phyloP scores from a whole-genome alignment of 2,113 vertebrate genomes.

The Phasianus colchicus region DNA sequence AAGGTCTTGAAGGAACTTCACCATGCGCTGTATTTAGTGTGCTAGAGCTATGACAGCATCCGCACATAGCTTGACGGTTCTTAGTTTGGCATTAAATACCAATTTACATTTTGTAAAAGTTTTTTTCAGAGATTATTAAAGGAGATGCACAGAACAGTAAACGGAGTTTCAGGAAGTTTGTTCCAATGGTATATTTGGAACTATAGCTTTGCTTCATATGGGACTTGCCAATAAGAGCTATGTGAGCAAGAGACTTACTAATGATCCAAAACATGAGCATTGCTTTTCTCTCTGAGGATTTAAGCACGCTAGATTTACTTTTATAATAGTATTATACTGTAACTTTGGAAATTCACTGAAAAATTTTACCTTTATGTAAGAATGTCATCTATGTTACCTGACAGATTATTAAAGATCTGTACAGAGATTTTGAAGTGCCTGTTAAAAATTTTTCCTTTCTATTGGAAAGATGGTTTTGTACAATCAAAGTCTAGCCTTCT shows the following conservation, averaged over 20 bases:
- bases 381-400: not conserved
- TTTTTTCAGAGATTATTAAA: not conserved
- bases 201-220: not conserved
- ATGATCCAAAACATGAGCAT: not conserved
- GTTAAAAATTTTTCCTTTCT: constrained; percentile 14
- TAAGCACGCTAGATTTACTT: not conserved
- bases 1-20: not conserved
- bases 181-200: not conserved
- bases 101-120: not conserved
- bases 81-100: not conserved
- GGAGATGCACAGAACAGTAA: not conserved
- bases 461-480: not conserved
- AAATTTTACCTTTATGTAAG: not conserved
- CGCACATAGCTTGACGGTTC: not conserved
- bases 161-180: not conserved
- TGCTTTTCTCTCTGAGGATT: not conserved
- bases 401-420: not conserved
- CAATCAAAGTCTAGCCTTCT: constrained; percentile 6
- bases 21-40: not conserved
- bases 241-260: fast-evolving
- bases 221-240: not conserved
- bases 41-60: not conserved
- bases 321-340: not conserved
- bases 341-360: not conserved
- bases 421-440: not conserved